Evolutionary conservation across 2,888 invertebrate genomes (phyloP), one percentile per base, ranked within the genome.

Genomic region (Callyntrura guangdongensis): DNA sequence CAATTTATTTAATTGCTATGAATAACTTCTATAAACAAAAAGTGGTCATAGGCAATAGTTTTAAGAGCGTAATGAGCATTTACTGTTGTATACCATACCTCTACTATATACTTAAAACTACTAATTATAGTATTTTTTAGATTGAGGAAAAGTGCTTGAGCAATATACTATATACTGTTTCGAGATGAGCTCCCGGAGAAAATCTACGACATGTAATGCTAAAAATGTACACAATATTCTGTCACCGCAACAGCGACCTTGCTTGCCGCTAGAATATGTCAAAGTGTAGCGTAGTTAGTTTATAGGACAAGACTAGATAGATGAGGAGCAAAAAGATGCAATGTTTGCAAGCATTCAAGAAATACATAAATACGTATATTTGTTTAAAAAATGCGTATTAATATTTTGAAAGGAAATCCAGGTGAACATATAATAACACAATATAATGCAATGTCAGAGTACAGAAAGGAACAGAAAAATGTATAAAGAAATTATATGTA

Each of bases 361-460:
- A 36, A 27, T 49, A 45, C n/a, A 86, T 17, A 27, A 36, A 77
- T 12, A 12, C n/a, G n/a, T n/a, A 61, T 56, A 69, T 86, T 9
- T 69, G 25, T 53, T n/a, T n/a, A n/a, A n/a, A n/a, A 81, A 17
- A 74, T 59, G 17, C n/a, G 22, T 74, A n/a, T 67, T 45, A 20
- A 22, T 79, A 47, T 36, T 74, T 22, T 83, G 22, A 61, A 20
- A 20, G 49, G 45, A 49, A 83, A 59, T 59, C 17, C 36, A 49
- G 84, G 79, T 84, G n/a, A 83, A 36, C 20, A 77, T n/a, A 45
- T 59, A 59, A 6, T 14, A 9, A 61, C 47, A 47, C 72, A 36
- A 59, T 49, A 36, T 22, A 89, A 84, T 89, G 89, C 89, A 89
- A 89, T 89, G 61, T 89, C 77, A 89, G 22, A 89, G 89, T 89